Conservation (phyloP, 1,140 invertebrate species). For the Platorchestia sp. region DNA sequence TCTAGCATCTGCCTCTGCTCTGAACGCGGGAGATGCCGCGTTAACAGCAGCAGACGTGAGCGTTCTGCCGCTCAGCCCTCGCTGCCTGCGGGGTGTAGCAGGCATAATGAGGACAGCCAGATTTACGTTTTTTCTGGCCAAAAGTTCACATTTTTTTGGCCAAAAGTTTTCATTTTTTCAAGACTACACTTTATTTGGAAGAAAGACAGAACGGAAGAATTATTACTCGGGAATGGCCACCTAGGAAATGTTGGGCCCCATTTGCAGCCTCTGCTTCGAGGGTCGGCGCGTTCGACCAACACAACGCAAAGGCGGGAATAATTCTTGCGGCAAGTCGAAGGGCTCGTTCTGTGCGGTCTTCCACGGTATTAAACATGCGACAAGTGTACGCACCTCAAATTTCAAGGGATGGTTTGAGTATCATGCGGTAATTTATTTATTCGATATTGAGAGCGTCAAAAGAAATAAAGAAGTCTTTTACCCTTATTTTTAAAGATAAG, state of each 20-base stretch:
- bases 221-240: too few species aligned
- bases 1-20: too few species aligned
- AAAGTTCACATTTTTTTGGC: too few species aligned
- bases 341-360: not conserved
- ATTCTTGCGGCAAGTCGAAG: not conserved
- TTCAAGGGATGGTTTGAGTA: not conserved
- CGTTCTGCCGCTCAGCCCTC: not conserved
- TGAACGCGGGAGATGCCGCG: too few species aligned
- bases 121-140: too few species aligned
- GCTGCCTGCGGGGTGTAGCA: not conserved
- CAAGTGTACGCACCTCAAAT: not conserved
- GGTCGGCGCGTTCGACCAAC: not conserved
- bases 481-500: too few species aligned
- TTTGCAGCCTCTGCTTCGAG: not conserved
- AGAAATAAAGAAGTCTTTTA: too few species aligned
- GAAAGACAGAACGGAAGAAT: too few species aligned
- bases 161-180: too few species aligned
- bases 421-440: not conserved
- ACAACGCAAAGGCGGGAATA: not conserved
- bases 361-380: not conserved
- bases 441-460: not conserved
- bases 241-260: too few species aligned
- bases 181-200: too few species aligned
- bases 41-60: not conserved
- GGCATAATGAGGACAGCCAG: too few species aligned